Evolutionary conservation across 2,797 vertebrate species (phyloP), one percentile per base, ranked within the genome.

Genomic region (Sebastes diaconus): DNA sequence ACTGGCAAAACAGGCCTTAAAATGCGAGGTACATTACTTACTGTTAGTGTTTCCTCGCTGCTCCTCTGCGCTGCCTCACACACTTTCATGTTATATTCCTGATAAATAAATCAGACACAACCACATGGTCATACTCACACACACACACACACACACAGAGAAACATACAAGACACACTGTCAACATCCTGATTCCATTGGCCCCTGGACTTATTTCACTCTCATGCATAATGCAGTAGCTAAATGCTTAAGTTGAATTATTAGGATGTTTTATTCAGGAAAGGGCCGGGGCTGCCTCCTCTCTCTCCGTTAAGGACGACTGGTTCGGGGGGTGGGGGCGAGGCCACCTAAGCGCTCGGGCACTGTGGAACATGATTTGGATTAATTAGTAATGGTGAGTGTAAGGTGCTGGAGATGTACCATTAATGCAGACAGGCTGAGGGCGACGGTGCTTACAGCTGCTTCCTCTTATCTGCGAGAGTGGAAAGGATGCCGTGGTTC

Each of bases 191-290:
- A 75, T 84, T 83, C 70, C 24, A 6, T 68, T 90, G 79, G 80
- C 84, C 83, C 85, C 75, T 89, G 77, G 84, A 90, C 90, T 90
- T 72, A 93, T 91, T 92, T 88, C 81, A 72, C 59, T 63, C 36
- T 72, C 63, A 86, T 93, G 72, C 84, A 94, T 94, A 82, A 93
- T 87, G 75, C 77, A 94, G 85, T 16, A 85, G 29, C 74, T 87
- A 90, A 92, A 93, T 93, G 73, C 89, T 94, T 92, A 90, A 88
- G 87, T 83, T 90, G 84, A 93, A 92, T 91, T 92, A 91, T 94
- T 92, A 89, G 85, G 71, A 94, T 93, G 85, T 90, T 93, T 94
- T 90, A 93, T 93, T 93, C 84, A 92, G 82, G 64, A 68, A 73
- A 68, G 69, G 77, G 58, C 54, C 1, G 5, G 25, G 52, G 65